These are phyloP conservation scores for Coreius guichenoti DNA, from an alignment of 2,797 vertebrate species.

Conservation along the genomic window DNA sequence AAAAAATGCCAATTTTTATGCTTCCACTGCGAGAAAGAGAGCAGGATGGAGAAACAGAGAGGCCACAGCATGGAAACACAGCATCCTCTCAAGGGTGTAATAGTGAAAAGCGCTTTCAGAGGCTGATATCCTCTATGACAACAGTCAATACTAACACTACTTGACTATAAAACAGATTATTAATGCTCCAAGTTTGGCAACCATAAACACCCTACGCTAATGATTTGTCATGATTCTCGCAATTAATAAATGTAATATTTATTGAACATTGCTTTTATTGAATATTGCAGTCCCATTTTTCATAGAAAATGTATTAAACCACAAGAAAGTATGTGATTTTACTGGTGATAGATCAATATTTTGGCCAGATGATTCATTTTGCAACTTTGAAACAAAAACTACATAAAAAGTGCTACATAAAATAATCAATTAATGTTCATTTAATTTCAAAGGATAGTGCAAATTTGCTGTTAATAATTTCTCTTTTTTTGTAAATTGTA, in stretches of 20 bases:
- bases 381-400: neutral
- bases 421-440: neutral
- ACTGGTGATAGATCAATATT: neutral
- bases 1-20: slow-evolving; percentile 53
- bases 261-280: neutral
- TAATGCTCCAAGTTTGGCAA: neutral
- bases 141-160: neutral
- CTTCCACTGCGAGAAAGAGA: slow-evolving; percentile 12
- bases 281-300: neutral
- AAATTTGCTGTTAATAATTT: neutral
- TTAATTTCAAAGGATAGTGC: neutral
- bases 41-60: slow-evolving; percentile 40
- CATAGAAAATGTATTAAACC: neutral
- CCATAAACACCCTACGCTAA: neutral
- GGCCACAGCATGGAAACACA: slow-evolving; percentile 14
- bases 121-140: too few relatives aligned
- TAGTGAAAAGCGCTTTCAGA: too few relatives aligned
- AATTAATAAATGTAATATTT: neutral
- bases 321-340: neutral
- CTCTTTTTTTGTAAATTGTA: neutral
- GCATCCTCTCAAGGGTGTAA: slow-evolving; percentile 42
- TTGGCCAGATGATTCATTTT: neutral
- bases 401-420: neutral
- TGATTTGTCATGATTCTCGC: neutral
- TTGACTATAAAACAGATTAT: neutral